Evolutionary conservation across 1,140 invertebrate genomes (phyloP), one percentile per base, ranked within the genome.

Genomic region (Rhizoglyphus robini): DNA sequence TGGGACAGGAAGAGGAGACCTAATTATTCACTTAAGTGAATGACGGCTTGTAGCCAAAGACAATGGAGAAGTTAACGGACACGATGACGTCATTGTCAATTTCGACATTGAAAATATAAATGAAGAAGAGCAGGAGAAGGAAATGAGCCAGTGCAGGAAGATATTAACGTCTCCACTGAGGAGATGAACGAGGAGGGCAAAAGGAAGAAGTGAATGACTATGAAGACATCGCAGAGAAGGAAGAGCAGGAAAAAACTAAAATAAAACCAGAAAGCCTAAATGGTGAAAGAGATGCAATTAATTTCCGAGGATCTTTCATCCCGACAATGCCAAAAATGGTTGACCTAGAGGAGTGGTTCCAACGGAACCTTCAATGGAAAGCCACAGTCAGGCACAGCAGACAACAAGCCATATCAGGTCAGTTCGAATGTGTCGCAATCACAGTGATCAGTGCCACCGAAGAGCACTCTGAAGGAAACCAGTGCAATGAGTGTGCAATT

Each of bases 291-390:
- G 66, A 63, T 27, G 31, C 67, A 54, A 60, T 87, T n/a, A n/a
- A n/a, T n/a, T 68, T 88, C 88, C 3, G 88, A 90, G 77, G 88
- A 90, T 74, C 76, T 91, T 8, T 88, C 84, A 57, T 73, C 82
- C 73, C 69, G 81, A 67, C 70, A 77, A 27, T 20, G 20, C 71
- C 70, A 75, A 71, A 64, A 72, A 72, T 61, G 76, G 73, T 13
- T 46, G 30, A 51, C 67, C 32, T 29, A 13, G 49, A 72, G 51
- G 58, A 69, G 4, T 67, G 49, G 20, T 69, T 65, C 48, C 32
- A 61, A 8, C 11, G 3, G 15, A 47, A 51, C n/a, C 23, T 20
- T 11, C 38, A 69, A 48, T 48, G 62, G 20, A 51, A 49, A 18
- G 30, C 3, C 23, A 3, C 41, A 2, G 23, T 20, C 8, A 41